These are phyloP conservation scores for Halictus quadricinctus DNA, from an alignment of 2,888 invertebrate species.

Conservation along the genomic window DNA sequence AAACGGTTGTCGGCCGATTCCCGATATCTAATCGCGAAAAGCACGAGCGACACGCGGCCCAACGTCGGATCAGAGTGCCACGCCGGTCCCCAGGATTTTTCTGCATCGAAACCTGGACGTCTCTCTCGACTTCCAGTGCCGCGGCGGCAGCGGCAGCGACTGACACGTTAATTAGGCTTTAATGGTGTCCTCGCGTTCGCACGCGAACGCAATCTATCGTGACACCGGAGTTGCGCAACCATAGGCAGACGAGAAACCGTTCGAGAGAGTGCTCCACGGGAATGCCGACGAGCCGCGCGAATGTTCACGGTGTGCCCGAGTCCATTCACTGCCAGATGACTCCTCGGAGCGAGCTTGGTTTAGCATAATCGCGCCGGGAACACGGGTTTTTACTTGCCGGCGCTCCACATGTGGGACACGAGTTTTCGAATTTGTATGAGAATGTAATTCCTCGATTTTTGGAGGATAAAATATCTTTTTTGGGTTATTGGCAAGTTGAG, in stretches of 20 bases:
- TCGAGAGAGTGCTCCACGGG: slow-evolving; percentile 24
- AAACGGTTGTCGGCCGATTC: slow-evolving; percentile 62
- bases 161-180: slow-evolving; percentile 36
- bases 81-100: slow-evolving; percentile 59
- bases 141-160: background rate
- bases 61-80: slow-evolving; percentile 54
- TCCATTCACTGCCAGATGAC: background rate
- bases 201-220: background rate
- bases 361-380: background rate
- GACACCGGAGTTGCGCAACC: slow-evolving; percentile 2
- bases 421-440: background rate
- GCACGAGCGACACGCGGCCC: slow-evolving; percentile 60
- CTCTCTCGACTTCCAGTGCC: background rate
- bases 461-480: background rate
- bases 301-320: background rate
- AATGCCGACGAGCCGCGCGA: slow-evolving; percentile 8
- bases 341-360: background rate
- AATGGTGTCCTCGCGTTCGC: slow-evolving; percentile 34
- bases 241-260: slow-evolving; percentile 8
- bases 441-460: background rate
- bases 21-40: slow-evolving; percentile 69
- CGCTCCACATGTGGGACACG: background rate
- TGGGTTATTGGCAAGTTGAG: background rate
- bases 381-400: background rate
- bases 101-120: background rate